Conservation (phyloP, 2,888 invertebrate genomes). For the Petrolisthes cinctipes region DNA sequence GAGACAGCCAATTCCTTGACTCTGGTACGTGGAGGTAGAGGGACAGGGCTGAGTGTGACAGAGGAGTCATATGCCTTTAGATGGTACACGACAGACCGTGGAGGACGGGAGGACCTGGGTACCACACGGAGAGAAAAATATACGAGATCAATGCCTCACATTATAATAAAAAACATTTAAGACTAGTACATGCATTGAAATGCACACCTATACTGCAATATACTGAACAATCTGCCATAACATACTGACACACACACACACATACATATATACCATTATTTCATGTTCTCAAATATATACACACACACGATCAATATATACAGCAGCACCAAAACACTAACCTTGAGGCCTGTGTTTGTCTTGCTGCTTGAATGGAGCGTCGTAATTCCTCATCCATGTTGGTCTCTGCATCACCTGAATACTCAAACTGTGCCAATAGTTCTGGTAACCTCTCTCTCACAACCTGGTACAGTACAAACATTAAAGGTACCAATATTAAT, state of each 20-base stretch:
- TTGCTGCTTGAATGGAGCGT: constrained; percentile 51
- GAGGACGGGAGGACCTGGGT: constrained; percentile 61
- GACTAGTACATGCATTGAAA: too few species aligned
- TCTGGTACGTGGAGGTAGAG: constrained; percentile 73
- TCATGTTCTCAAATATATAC: neutral
- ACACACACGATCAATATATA: neutral
- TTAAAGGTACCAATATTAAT: too few species aligned
- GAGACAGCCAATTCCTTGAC: constrained; percentile 73
- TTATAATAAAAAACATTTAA: too few species aligned
- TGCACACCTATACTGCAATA: neutral
- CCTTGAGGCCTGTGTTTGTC: constrained; percentile 54
- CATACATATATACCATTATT: neutral
- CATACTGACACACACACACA: neutral
- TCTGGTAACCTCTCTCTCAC: constrained; percentile 72
- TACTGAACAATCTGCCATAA: neutral
- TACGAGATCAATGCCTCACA: too few species aligned
- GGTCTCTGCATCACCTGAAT: constrained; percentile 51
- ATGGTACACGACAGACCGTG: constrained; percentile 74
- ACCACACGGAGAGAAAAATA: too few species aligned
- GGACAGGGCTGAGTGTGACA: constrained; percentile 73
- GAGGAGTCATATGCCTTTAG: constrained; percentile 73
- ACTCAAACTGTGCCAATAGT: constrained; percentile 68
- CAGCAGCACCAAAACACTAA: constrained; percentile 3
- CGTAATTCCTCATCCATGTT: constrained; percentile 61
- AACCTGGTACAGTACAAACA: constrained; percentile 30